Conservation (phyloP, 2,888 invertebrate genomes). For the Ceraclea dissimilis region DNA sequence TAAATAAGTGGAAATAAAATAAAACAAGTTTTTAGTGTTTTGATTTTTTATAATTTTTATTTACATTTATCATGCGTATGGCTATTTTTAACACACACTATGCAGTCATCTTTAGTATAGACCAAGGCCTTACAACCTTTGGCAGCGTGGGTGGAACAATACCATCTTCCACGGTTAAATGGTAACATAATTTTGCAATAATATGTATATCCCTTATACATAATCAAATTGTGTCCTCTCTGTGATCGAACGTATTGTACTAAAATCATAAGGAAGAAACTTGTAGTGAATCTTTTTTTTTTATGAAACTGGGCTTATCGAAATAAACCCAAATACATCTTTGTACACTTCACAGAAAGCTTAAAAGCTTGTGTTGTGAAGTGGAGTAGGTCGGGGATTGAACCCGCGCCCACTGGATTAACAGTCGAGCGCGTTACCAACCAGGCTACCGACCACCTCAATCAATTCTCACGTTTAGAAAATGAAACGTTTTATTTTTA, state of each 20-base stretch:
- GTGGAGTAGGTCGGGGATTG: too few species aligned
- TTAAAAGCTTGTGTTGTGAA: too few species aligned
- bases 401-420: too few species aligned
- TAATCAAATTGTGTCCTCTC: background rate
- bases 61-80: background rate
- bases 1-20: background rate
- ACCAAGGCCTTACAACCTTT: background rate
- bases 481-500: too few species aligned
- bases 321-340: too few species aligned
- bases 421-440: too few species aligned
- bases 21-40: background rate
- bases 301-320: too few species aligned
- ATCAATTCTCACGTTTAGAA: too few species aligned
- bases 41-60: background rate
- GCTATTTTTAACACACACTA: background rate
- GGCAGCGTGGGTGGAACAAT: background rate
- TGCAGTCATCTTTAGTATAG: background rate
- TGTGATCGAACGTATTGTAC: background rate
- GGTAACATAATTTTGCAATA: background rate
- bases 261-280: background rate
- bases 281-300: too few species aligned
- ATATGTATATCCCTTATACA: background rate
- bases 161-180: background rate
- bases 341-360: too few species aligned
- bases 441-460: too few species aligned